Conservation (phyloP, 2,797 vertebrate species). For the Spondyliosoma cantharus region DNA sequence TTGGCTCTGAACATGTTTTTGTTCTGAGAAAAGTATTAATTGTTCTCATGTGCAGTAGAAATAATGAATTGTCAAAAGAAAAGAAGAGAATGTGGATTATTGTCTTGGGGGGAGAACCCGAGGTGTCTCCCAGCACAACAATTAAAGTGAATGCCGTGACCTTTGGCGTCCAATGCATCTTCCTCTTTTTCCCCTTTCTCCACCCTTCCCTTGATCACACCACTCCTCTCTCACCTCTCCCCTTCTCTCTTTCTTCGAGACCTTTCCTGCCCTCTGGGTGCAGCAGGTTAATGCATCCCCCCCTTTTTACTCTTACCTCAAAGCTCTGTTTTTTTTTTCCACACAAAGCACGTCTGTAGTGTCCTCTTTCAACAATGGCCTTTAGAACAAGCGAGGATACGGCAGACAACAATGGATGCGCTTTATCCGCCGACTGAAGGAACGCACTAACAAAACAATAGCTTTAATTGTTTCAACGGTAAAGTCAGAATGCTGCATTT, state of each 20-base stretch:
- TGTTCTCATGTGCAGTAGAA: neutral
- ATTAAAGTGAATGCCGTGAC: constrained; percentile 19
- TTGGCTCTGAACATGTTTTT: neutral
- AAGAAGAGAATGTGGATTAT: neutral
- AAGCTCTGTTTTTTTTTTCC: constrained; percentile 9
- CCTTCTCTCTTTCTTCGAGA: constrained; percentile 8
- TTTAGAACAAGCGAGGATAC: constrained; percentile 10
- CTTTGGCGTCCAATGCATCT: constrained; percentile 5
- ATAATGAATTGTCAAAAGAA: too few species aligned
- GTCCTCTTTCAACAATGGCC: constrained; percentile 20
- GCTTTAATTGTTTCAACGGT: neutral
- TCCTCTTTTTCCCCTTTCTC: constrained; percentile 3
- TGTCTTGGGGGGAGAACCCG: neutral
- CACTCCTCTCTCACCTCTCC: neutral
- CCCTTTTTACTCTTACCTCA: constrained; percentile 25
- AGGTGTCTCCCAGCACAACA: neutral
- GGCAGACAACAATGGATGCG: neutral
- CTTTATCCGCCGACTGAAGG: constrained; percentile 1
- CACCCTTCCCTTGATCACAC: constrained; percentile 5
- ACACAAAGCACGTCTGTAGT: constrained; percentile 9
- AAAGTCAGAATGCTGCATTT: neutral
- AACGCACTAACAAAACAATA: neutral
- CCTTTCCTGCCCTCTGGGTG: constrained; percentile 45
- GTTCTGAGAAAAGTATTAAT: neutral
- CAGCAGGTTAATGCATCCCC: constrained; percentile 67